Evolutionary conservation across 2,113 vertebrate species (phyloP), one percentile per base, ranked within the genome.

Genomic region (Sciurus niger): DNA sequence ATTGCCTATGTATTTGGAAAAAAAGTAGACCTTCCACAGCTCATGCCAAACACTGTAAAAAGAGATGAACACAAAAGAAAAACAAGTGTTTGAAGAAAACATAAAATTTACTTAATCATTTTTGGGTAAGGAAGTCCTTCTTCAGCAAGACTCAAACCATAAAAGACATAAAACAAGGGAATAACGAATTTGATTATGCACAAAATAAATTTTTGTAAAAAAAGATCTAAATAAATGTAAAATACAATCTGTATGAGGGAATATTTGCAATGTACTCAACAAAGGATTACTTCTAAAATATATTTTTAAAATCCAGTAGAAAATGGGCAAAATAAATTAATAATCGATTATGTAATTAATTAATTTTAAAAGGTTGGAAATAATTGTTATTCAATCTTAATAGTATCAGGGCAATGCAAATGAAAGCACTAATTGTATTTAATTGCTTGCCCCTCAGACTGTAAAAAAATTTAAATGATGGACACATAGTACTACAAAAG

Each of bases 91-190:
- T 74, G 48, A 90, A 77, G 43, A 95, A 90, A 90, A 80, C 55
- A 74, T 43, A 84, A 51, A 89, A 74, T 40, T 10, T 58, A 48
- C 78, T 13, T 14, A 43, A 84, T 67, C 34, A 43, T 83, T 30
- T 91, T 91, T 83, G 53, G 46, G 28, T 74, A 84, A 95, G 65
- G 43, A 89, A 91, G 9, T 34, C 2, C 32, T 79, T 93, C 83
- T 95, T 97, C 28, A 84, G 24, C 37, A 97, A 94, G 72, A 79
- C 12, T 20, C 37, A 84, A 90, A 89, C 73, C 32, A 87, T 16
- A 89, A 30, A 76, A 89, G 17, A 30, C 58, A 80, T 84, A 74
- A 79, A 88, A 85, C 25, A 60, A 89, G 80, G 46, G 32, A 88
- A 32, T 72, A 72, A 89, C 70, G 60, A 80, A 82, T 51, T 85